A percentile compares a stretch with the other conserved stretches of the same genome.
Evolutionary conservation across 1,140 invertebrate genomes (phyloP).

Genomic region (Nephotettix cincticeps): DNA sequence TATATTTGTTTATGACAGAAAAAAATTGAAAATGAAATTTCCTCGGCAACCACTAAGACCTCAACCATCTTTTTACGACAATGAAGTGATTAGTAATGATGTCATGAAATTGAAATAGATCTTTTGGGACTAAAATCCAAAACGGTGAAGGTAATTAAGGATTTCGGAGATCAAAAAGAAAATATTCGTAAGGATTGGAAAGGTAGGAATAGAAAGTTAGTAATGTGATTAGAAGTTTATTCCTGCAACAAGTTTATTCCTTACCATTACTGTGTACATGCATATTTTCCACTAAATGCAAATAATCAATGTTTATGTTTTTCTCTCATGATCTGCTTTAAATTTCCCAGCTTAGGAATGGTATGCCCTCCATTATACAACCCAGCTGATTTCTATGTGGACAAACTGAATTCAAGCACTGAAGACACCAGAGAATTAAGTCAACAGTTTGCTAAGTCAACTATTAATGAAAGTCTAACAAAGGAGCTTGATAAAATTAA

Average conservation of each 20-base stretch:
- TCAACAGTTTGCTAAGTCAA: not conserved
- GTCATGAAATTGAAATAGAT: not conserved
- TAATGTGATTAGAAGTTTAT: not conserved
- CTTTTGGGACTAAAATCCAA: too few relatives aligned
- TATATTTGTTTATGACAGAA: too few relatives aligned
- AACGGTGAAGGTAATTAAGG: too few relatives aligned
- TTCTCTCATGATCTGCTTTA: not conserved
- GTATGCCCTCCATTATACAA: slow-evolving; percentile 65
- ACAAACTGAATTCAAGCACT: slow-evolving; percentile 54
- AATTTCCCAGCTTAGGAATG: slow-evolving; percentile 53
- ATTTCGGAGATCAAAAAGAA: not conserved
- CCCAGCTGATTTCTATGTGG: slow-evolving; percentile 69
- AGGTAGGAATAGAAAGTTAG: not conserved
- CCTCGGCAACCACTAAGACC: too few relatives aligned
- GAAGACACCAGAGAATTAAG: slow-evolving; percentile 49
- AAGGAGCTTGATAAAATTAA: slow-evolving; percentile 8
- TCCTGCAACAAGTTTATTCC: not conserved
- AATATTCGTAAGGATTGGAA: not conserved
- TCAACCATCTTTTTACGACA: too few relatives aligned
- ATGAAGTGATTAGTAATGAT: too few relatives aligned
- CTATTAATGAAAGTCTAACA: not conserved
- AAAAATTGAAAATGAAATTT: too few relatives aligned
- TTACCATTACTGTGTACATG: not conserved
- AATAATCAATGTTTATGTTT: not conserved
- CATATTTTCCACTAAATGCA: not conserved